Base-by-base conservation (phyloP, 2,797 vertebrate species). In the Parauchenoglanis punctatus region DNA sequence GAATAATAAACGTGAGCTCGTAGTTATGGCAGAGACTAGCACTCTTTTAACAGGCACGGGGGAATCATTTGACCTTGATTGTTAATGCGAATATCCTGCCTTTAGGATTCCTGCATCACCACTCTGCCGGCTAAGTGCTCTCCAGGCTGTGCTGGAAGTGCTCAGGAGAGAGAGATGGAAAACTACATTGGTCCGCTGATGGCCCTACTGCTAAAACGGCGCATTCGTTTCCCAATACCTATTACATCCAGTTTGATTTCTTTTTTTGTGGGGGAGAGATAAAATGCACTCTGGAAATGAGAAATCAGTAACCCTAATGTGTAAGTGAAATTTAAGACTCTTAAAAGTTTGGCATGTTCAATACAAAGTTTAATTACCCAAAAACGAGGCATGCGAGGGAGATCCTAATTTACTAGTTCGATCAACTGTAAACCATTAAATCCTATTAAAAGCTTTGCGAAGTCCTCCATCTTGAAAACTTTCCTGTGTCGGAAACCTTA, bases 11-110 rank as follows among this genome's bases (percentile, higher is more conserved):
- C 63, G 46, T 85, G 72, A 80, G 76, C 54, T 23, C 13, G 4
- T 81, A 75, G 85, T 91, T 72, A 85, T 78, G 63, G 73, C 85
- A 7, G 31, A 84, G 61, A 84, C 76, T 40, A 83, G 61, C 72
- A 67, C 77, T 46, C 40, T 78, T 76, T 87, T 89, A 91, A 88
- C 65, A 76, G 84, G n/a, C 89, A 58, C 80, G 58, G 25, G 82
- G 73, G 89, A 90, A 78, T 89, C 84, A 83, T 90, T 68, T 90
- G 91, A 91, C 90, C 90, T 90, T 70, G 80, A 89, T 86, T 91
- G 89, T 89, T 91, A 90, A 89, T 73, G 76, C 70, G 31, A 89
- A 90, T 88, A 87, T 88, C 76, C 75, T 75, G 75, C 87, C 46
- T 90, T 89, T 81, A 89, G 88, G 72, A 78, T 77, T 90, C 89